Evolutionary conservation across 2,888 invertebrate genomes (phyloP).

Genomic region (Theretra japonica): DNA sequence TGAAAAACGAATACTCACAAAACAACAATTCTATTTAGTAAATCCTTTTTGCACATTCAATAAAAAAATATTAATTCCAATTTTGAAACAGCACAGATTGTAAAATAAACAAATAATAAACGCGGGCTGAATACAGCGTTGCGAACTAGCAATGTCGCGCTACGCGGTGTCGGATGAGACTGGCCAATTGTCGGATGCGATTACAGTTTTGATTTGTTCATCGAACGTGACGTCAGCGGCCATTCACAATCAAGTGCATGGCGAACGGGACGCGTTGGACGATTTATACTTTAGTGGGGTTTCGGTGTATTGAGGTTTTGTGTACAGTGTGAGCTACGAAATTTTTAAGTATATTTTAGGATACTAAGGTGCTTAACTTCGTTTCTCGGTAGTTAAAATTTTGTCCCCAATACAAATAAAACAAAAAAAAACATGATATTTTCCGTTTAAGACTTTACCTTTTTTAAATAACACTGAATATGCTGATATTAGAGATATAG

Average conservation of each 20-base stretch:
- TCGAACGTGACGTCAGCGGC: slow-evolving; percentile 19
- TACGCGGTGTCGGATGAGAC: slow-evolving; percentile 7
- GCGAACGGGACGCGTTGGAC: slow-evolving; percentile 5
- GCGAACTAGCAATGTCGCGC: not conserved
- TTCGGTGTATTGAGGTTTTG: slow-evolving; percentile 1
- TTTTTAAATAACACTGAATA: no score
- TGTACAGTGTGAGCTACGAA: not conserved
- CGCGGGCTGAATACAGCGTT: not conserved
- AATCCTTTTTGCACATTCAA: not conserved
- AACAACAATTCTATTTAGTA: not conserved
- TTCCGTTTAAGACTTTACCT: no score
- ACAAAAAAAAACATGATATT: no score
- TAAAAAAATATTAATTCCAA: not conserved
- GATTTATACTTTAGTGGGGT: not conserved
- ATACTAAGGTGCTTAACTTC: no score
- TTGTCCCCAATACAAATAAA: no score
- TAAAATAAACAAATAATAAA: not conserved
- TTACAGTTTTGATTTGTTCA: slow-evolving; percentile 13
- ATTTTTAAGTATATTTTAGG: no score
- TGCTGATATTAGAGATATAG: no score
- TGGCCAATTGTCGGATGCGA: slow-evolving; percentile 20
- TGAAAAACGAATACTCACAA: not conserved
- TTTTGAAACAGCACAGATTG: not conserved
- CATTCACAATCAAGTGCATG: slow-evolving; percentile 25
- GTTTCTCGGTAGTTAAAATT: no score